Evolutionary conservation across 2,888 invertebrate species (phyloP), one percentile per base, ranked within the genome.

Genomic region (Drosophila maculinotata): DNA sequence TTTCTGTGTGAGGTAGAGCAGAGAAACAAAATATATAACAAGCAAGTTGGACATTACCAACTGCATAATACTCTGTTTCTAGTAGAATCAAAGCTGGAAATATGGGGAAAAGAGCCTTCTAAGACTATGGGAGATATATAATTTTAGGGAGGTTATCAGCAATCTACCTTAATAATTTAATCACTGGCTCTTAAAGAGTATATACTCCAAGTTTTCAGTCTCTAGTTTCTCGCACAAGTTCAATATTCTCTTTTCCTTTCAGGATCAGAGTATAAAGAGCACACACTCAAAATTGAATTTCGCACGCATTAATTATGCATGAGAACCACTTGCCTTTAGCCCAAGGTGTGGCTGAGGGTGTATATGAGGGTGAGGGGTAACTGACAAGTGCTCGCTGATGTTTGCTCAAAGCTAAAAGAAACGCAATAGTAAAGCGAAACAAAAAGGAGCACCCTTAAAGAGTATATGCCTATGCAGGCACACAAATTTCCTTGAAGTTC

Each of bases 231-330:
- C n/a, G 20, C 20, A 20, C 20, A 20, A 20, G 4, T 20, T 20
- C 2, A 20, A 20, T 20, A 20, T 20, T 3, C 20, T 20, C 20
- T 2, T 20, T 6, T 45, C 5, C 30, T 17, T 20, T 45, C 5
- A n/a, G 17, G 9, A 1, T 12, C 7, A 25, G 10, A 9, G 9
- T 1, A 20, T 4, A 20, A 30, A 17, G 30, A 28, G 42, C 12
- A 42, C 38, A 68, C 36, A 65, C 42, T 58, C 15, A 41, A 66
- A 73, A 70, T 73, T 73, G 56, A 73, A 76, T 73, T 75, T 60
- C 35, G 54, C 48, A 52, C 56, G 63, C 72, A 76, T 76, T 74
- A 76, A 76, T 74, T 74, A 76, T 74, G 76, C 67, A 66, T n/a
- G 23, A 44, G 44, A 33, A 44, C 26, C 38, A 57, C 42, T 53